These are phyloP conservation scores for Drosophila miranda DNA, from an alignment of 1,140 invertebrate genomes.

Conservation along the genomic window DNA sequence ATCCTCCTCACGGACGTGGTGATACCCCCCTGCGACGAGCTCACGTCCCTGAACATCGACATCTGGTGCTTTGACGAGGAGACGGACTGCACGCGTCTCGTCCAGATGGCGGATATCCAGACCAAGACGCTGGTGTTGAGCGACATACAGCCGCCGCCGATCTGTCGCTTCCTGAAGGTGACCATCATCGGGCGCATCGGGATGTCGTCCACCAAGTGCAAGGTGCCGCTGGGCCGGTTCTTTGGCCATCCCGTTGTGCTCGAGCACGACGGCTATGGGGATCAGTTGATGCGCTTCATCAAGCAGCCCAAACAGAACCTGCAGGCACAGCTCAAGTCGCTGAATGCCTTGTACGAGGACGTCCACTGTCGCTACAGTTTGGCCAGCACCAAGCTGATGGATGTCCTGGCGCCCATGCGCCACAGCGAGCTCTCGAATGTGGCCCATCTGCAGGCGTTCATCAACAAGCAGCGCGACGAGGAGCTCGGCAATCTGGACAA, in stretches of 20 bases:
- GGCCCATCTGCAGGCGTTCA: conserved; percentile 90
- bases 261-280: conserved; percentile 86
- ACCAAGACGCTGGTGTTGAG: conserved; percentile 91
- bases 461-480: conserved; percentile 87
- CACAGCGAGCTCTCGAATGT: conserved; percentile 90
- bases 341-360: conserved; percentile 86
- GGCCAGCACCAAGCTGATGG: conserved; percentile 90
- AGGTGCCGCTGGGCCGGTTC: conserved; percentile 95
- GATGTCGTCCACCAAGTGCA: conserved; percentile 93
- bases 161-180: conserved; percentile 95
- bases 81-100: conserved; percentile 91
- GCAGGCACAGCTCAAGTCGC: conserved; percentile 69
- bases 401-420: conserved; percentile 88
- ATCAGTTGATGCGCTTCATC: conserved; percentile 78
- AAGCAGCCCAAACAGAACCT: conserved; percentile 59
- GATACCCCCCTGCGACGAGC: conserved; percentile 92
- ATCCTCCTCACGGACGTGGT: conserved; percentile 93
- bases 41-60: conserved; percentile 94
- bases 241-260: conserved; percentile 93
- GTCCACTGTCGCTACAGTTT: conserved; percentile 92
- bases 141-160: conserved; percentile 93
- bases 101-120: conserved; percentile 93
- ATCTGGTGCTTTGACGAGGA: conserved; percentile 94
- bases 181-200: conserved; percentile 94
- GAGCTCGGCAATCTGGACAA: conserved; percentile 84